phyloP scores from a whole-genome alignment of 2,797 vertebrate species.

The Yasuhikotakia modesta region DNA sequence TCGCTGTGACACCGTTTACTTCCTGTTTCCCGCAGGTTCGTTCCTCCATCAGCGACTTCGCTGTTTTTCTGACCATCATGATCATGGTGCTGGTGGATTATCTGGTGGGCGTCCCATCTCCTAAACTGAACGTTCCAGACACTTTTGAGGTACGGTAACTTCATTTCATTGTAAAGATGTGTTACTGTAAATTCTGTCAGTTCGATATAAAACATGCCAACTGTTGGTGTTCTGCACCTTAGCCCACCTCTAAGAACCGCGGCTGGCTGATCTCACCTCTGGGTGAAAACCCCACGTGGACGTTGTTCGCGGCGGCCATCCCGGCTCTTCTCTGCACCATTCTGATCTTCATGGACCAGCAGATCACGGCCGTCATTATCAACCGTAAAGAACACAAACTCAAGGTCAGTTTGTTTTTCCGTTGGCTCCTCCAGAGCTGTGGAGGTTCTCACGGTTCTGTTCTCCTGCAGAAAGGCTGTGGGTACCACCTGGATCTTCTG shows the following conservation, averaged over 20 bases:
- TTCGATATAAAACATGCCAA: slow-evolving; percentile 85
- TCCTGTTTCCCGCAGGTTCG: too few relatives aligned
- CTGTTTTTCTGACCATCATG: slow-evolving; percentile 92
- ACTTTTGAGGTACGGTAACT: too few relatives aligned
- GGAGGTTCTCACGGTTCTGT: too few relatives aligned
- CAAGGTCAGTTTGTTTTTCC: slow-evolving; percentile 78
- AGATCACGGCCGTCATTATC: slow-evolving; percentile 95
- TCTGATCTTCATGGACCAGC: slow-evolving; percentile 98
- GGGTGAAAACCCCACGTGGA: slow-evolving; percentile 95
- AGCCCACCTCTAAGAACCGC: too few relatives aligned
- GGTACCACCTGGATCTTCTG: slow-evolving; percentile 94
- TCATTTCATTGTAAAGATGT: too few relatives aligned
- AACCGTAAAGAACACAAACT: slow-evolving; percentile 97
- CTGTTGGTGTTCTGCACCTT: too few relatives aligned
- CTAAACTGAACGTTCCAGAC: slow-evolving; percentile 94
- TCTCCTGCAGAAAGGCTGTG: slow-evolving; percentile 88
- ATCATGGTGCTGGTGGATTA: slow-evolving; percentile 90
- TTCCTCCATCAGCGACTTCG: slow-evolving; percentile 90
- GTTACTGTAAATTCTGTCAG: too few relatives aligned
- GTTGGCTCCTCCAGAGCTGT: too few relatives aligned
- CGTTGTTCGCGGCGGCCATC: slow-evolving; percentile 79
- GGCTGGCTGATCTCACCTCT: slow-evolving; percentile 94
- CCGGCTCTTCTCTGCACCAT: slow-evolving; percentile 96
- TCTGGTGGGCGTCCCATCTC: slow-evolving; percentile 87
- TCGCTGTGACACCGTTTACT: too few relatives aligned